These are phyloP conservation scores for Steinernema hermaphroditum DNA, from an alignment of 2,888 invertebrate species.

Conservation along the genomic window DNA sequence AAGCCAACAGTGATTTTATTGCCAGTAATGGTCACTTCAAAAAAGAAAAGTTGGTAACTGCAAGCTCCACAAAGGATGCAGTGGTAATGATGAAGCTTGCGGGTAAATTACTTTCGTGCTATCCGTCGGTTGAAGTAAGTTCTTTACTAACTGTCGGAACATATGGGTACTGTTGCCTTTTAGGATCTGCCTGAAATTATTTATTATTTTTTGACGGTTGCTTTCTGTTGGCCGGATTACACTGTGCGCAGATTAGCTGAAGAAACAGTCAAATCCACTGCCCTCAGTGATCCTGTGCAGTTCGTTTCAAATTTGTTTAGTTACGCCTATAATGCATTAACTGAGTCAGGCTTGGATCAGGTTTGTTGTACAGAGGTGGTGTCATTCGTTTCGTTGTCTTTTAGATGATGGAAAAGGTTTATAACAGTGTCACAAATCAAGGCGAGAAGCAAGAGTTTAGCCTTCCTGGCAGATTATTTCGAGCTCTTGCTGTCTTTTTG, in stretches of 20 bases:
- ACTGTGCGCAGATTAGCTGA: conserved; percentile 34
- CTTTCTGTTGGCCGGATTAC: conserved; percentile 39
- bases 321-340: background rate
- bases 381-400: background rate
- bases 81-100: background rate
- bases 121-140: too few species aligned
- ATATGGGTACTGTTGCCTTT: too few species aligned
- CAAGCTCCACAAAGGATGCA: background rate
- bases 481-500: background rate
- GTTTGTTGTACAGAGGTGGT: background rate
- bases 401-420: background rate
- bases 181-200: background rate
- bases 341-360: background rate
- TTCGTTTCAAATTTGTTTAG: conserved; percentile 7
- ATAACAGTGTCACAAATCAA: background rate
- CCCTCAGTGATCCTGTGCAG: conserved; percentile 9
- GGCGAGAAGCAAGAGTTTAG: background rate
- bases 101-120: background rate
- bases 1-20: background rate
- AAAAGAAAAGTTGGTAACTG: background rate
- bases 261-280: conserved; percentile 8
- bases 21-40: background rate
- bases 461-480: background rate
- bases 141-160: too few species aligned
- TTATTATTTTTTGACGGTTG: conserved; percentile 26